Evolutionary conservation across 1,140 invertebrate genomes (phyloP), one percentile per base, ranked within the genome.

Genomic region (Hyphantria cunea): DNA sequence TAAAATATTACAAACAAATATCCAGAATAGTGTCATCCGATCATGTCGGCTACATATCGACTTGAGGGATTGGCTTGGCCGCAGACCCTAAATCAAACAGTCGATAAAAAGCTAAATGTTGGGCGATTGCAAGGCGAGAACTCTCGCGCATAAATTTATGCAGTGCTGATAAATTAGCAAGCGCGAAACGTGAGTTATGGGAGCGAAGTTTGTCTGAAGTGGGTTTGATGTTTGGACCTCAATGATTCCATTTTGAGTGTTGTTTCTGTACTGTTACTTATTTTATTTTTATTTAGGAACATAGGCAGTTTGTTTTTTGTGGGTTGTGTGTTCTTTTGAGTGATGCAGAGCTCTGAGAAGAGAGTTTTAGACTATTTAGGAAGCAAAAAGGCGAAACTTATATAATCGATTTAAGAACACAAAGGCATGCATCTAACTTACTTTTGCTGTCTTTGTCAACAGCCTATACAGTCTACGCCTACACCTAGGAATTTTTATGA

Each of bases 51-150:
- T 42, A 70, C 75, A 68, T 84, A 86, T 86, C 86, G 82, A 73
- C 71, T 84, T 89, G 86, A 89, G 58, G 83, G 82, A 89, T 89
- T 89, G 79, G 73, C 76, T 76, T 71, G 66, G 65, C 64, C 64
- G 56, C 48, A 32, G 34, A 25, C 78, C 78, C 66, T 89, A 86
- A 85, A 87, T 89, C 84, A 89, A 89, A 76, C 68, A 86, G 83
- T 89, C 86, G 86, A 89, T 89, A 89, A 87, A 89, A 87, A 85
- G 83, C 80, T 87, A 87, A 89, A 89, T 86, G 82, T 85, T 84
- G 84, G 78, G 78, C 83, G 84, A 89, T 89, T 82, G 78, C 73
- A 56, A 68, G 55, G 64, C 71, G 78, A 62, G 64, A 75, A 80
- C 75, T 78, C 72, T 80, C 70, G 83, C 76, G 81, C 81, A 84